A percentile compares a stretch with the other conserved stretches of the same genome.
phyloP scores from a whole-genome alignment of 2,113 vertebrate genomes.

The Oreocharis arfaki region DNA sequence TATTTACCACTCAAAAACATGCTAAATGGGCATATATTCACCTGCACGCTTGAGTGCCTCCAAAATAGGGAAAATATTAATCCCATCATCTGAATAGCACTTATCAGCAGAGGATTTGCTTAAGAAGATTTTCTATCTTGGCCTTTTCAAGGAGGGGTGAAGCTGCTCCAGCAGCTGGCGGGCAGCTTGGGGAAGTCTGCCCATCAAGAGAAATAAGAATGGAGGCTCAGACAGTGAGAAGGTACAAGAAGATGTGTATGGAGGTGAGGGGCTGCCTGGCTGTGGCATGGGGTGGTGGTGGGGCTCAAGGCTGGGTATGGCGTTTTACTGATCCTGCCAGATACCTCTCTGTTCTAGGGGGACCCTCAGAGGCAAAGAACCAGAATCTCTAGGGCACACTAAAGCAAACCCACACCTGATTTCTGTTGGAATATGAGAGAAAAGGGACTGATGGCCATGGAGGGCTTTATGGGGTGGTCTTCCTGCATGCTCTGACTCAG shows the following conservation, averaged over 20 bases:
- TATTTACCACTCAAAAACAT: neutral
- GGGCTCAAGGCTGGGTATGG: neutral
- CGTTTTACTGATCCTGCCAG: neutral
- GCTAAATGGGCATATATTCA: slow-evolving; percentile 22
- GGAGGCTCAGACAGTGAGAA: neutral
- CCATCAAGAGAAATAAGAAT: neutral
- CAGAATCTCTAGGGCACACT: neutral
- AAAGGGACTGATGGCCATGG: neutral
- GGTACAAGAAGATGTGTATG: accelerated
- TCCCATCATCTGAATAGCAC: slow-evolving; percentile 4
- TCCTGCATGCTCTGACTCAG: neutral
- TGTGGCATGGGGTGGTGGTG: accelerated
- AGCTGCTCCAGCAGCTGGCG: neutral
- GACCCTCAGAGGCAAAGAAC: neutral
- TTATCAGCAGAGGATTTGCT: slow-evolving; percentile 34
- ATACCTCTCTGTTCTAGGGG: accelerated
- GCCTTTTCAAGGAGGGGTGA: neutral
- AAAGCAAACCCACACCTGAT: neutral
- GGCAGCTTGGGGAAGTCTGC: neutral
- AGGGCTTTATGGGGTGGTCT: neutral
- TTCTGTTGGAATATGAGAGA: neutral
- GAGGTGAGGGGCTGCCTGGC: neutral
- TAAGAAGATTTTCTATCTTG: slow-evolving; percentile 39
- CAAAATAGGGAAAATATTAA: slow-evolving; percentile 21
- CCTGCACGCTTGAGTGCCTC: neutral